Evolutionary conservation across 2,888 invertebrate species (phyloP), one percentile per base, ranked within the genome.

Genomic region (Malacosoma neustria): DNA sequence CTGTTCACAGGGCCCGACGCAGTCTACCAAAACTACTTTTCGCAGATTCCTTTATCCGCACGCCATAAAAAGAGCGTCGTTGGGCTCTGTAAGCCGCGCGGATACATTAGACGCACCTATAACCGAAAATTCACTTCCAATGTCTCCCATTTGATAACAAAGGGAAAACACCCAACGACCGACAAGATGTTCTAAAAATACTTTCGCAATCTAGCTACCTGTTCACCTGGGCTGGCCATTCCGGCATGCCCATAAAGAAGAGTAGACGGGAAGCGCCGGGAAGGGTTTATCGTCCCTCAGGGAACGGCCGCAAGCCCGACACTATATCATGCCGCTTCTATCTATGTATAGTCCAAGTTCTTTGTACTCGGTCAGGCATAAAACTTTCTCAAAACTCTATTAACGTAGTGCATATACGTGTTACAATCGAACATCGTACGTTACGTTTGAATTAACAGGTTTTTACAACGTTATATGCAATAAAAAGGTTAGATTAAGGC

Each of bases 191-290:
- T 82, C 77, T 76, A 77, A 84, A 82, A 84, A 84, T 84, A 84
- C 80, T 73, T 76, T 79, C 68, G 71, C 79, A 81, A 81, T 81
- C 79, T 81, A 74, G 72, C 72, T 79, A 80, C 81, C 80, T 80
- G 80, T 71, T 80, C 80, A 82, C 80, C 80, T 82, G 82, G 74
- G 74, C 75, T 72, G 76, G 74, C 80, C 77, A 74, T 80, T 79
- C 76, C 76, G 76, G 72, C 76, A 81, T 81, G 68, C 75, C 80
- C 82, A 84, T 85, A 85, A 84, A 85, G 84, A 82, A 84, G 81
- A 81, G 82, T 75, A 77, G 73, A 72, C 74, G 77, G 81, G 77
- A 79, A 77, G 82, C 72, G 65, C 54, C 67, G 68, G 75, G 81
- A 76, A 79, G 84, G 84, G 81, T 84, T 85, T 85, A 84, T 84